Evolutionary conservation across 2,113 vertebrate genomes (phyloP), one percentile per base, ranked within the genome.

Genomic region (Xenopus laevis): DNA sequence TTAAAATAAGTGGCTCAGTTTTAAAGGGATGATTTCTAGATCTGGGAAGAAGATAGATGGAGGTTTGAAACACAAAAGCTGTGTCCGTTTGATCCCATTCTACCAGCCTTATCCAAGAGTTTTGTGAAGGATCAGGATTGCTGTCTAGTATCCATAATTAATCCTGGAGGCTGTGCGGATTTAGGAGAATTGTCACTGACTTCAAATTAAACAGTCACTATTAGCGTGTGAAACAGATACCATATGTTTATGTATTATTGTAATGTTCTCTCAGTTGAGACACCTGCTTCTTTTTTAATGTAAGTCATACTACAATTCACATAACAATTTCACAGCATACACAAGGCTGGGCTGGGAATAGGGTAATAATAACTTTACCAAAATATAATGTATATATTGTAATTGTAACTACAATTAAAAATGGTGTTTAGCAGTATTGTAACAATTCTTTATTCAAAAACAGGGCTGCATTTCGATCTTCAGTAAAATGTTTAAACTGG

Each of bases 191-290:
- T 82, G 82, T 85, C 84, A 83, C 84, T 85, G 82, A 86, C 87
- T 91, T 88, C 80, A 89, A 90, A 90, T 89, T 87, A 89, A 92
- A 86, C 89, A 90, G 87, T 86, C 86, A 86, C 86, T 79, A 84
- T 88, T 86, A 83, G 83, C 70, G 65, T 85, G 83, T 81, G 86
- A 89, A 87, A 88, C 82, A 87, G 86, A 86, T 79, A 85, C 86
- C 84, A 88, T 89, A 86, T 89, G 87, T 83, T 83, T 87, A 79
- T 76, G 73, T 79, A 84, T 81, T 82, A 84, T 83, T 79, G 40
- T 65, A 68, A 75, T 0, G 57, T 79, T 78, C 79, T 77, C 78
- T 71, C 65, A 27, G 47, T 82, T 79, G 71, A 81, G 71, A 78
- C 79, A 50, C 81, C 80, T 81, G 72, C 82, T 85, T 82, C 86